Evolutionary conservation across 2,888 invertebrate species (phyloP).

Genomic region (Pristionchus mayeri): DNA sequence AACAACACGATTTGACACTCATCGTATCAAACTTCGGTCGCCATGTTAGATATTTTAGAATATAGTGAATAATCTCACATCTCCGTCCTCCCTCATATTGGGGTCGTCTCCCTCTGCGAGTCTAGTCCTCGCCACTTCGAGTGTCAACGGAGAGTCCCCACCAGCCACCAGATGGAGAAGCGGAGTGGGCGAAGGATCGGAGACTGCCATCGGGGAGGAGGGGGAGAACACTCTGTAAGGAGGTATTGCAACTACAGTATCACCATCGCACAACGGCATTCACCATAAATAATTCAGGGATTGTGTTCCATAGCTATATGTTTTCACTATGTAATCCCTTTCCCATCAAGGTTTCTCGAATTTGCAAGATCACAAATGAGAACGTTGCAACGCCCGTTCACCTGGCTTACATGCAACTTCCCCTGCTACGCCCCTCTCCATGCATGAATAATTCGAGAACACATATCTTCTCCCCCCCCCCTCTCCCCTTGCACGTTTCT

Average conservation of each 20-base stretch:
- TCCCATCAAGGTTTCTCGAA: too few relatives aligned
- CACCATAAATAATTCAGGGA: too few relatives aligned
- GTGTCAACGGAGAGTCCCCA: not conserved
- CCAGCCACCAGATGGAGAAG: conserved; percentile 2
- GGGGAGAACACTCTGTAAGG: not conserved
- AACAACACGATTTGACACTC: too few relatives aligned
- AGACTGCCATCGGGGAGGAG: not conserved
- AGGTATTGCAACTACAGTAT: not conserved
- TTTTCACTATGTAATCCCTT: too few relatives aligned
- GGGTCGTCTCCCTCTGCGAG: conserved; percentile 44
- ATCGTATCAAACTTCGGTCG: too few relatives aligned
- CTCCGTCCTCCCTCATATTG: conserved; percentile 37
- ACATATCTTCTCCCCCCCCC: not conserved
- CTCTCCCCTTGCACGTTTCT: not conserved
- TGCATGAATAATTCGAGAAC: conserved; percentile 41
- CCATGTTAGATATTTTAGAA: too few relatives aligned
- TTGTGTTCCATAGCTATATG: too few relatives aligned
- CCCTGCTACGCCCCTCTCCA: not conserved
- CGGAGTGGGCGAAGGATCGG: not conserved
- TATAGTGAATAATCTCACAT: too few relatives aligned
- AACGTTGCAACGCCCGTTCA: not conserved
- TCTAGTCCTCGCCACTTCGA: conserved; percentile 39
- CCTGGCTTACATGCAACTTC: not conserved
- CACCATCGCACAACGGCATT: not conserved
- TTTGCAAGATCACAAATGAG: not conserved